These are phyloP conservation scores for Chroicocephalus ridibundus DNA, from an alignment of 2,113 vertebrate species.

Conservation along the genomic window DNA sequence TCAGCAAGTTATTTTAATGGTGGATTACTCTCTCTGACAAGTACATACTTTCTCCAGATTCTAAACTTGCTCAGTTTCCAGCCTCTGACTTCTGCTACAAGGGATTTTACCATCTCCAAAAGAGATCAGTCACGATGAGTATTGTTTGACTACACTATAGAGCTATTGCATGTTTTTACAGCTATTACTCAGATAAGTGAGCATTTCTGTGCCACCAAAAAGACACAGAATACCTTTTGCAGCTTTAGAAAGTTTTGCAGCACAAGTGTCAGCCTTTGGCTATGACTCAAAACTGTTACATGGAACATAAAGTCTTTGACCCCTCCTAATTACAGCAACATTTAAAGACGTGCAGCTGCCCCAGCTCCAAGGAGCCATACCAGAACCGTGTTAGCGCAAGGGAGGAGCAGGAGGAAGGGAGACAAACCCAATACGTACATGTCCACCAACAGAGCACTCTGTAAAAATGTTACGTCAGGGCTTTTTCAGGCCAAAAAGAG, in stretches of 20 bases:
- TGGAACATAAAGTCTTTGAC: not conserved
- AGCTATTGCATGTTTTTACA: not conserved
- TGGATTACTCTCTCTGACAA: not conserved
- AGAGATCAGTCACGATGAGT: not conserved
- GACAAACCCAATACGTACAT: not conserved
- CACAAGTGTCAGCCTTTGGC: not conserved
- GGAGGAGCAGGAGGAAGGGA: not conserved
- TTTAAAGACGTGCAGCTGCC: not conserved
- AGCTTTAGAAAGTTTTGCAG: not conserved
- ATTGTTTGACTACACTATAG: not conserved
- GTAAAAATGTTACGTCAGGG: not conserved
- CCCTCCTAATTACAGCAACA: not conserved
- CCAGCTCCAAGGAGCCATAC: not conserved
- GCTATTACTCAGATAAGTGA: not conserved
- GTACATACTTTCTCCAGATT: not conserved
- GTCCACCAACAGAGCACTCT: not conserved
- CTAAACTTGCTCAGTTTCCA: not conserved
- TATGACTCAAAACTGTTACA: not conserved
- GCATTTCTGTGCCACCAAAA: not conserved
- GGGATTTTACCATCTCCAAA: not conserved
- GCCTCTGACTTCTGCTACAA: not conserved
- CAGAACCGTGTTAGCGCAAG: not conserved
- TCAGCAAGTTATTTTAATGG: not conserved
- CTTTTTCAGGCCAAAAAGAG: not conserved
- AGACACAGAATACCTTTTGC: not conserved